A percentile compares a stretch with the other conserved stretches of the same genome.
These are phyloP conservation scores for Calliphora vicina DNA, from an alignment of 1,140 invertebrate species.

Conservation along the genomic window DNA sequence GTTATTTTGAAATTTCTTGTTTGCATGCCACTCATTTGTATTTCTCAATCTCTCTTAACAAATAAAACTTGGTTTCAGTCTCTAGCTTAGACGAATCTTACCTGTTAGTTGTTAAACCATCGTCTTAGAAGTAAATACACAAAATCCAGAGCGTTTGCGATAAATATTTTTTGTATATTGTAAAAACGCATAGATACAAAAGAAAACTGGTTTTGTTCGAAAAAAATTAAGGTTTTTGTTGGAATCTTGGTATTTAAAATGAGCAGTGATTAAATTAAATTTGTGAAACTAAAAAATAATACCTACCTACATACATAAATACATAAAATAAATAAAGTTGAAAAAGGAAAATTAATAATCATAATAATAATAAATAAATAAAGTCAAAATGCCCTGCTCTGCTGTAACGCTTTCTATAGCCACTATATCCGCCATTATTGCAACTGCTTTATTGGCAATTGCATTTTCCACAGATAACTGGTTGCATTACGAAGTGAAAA, in stretches of 20 bases:
- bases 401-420: slow-evolving; percentile 93
- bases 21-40: background rate
- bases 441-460: slow-evolving; percentile 88
- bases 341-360: background rate
- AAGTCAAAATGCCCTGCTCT: slow-evolving; percentile 84
- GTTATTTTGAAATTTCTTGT: background rate
- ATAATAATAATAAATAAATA: background rate
- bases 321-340: background rate
- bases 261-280: background rate
- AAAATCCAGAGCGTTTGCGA: background rate
- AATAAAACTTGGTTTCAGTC: slow-evolving; percentile 7
- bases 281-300: background rate
- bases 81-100: background rate
- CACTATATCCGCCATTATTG: slow-evolving; percentile 91
- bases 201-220: background rate
- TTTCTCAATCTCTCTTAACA: background rate
- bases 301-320: no score
- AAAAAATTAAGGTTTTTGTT: background rate
- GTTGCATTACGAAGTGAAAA: slow-evolving; percentile 90
- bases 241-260: slow-evolving; percentile 10
- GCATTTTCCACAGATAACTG: slow-evolving; percentile 96
- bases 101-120: slow-evolving; percentile 22
- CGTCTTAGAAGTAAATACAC: slow-evolving; percentile 24
- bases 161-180: background rate
- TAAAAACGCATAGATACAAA: slow-evolving; percentile 18